These are phyloP conservation scores for Chaetodon trifasciatus DNA, from an alignment of 2,797 vertebrate genomes.

Conservation along the genomic window DNA sequence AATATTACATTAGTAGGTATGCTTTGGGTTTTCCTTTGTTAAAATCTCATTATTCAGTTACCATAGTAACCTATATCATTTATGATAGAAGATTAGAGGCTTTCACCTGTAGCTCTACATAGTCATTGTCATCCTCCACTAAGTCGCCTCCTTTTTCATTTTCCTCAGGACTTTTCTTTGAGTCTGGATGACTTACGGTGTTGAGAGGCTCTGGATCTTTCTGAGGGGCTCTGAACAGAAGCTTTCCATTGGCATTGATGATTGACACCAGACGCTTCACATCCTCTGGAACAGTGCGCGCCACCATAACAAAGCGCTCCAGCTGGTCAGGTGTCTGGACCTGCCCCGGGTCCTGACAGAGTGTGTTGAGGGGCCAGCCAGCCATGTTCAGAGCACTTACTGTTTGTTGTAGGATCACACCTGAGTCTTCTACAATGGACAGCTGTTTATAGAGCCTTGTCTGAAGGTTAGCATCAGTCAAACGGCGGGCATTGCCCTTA, in stretches of 20 bases:
- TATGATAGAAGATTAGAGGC: not conserved
- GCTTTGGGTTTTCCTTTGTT: not conserved
- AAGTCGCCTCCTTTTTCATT: conserved; percentile 51
- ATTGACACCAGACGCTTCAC: conserved; percentile 94
- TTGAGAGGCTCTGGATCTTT: conserved; percentile 70
- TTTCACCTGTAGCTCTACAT: conserved; percentile 89
- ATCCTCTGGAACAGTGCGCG: conserved; percentile 93
- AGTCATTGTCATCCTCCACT: conserved; percentile 85
- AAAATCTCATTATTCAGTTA: not conserved
- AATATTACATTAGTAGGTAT: not conserved
- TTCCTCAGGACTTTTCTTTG: conserved; percentile 37
- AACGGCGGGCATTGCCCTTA: conserved; percentile 81
- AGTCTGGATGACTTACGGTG: conserved; percentile 46
- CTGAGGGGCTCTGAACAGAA: conserved; percentile 88
- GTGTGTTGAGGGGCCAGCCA: conserved; percentile 87
- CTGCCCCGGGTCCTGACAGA: conserved; percentile 86
- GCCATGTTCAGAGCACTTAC: conserved; percentile 82
- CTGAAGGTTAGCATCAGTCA: conserved; percentile 90
- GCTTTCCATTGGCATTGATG: conserved; percentile 93
- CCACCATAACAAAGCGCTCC: conserved; percentile 94
- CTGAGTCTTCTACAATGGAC: conserved; percentile 88
- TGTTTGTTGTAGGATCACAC: conserved; percentile 89
- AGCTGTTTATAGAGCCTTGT: conserved; percentile 90
- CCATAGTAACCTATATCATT: not conserved
- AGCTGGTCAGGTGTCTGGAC: conserved; percentile 89